A percentile compares a stretch with the other conserved stretches of the same genome.
phyloP scores from a whole-genome alignment of 1,140 invertebrate genomes.

The Eurytemora carolleeae region DNA sequence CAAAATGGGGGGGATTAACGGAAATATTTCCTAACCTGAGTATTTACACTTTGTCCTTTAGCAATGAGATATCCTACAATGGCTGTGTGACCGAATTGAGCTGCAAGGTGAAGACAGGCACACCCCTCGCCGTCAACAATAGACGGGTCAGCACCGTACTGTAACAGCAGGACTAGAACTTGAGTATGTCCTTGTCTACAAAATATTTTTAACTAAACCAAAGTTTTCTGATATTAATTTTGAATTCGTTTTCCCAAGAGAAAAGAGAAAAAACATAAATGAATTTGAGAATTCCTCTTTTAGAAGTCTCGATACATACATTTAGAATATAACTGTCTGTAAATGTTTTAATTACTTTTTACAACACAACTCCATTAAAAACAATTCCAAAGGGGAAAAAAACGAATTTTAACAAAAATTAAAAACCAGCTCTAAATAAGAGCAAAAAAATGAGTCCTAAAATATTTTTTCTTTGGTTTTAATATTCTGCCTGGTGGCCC shows the following conservation, averaged over 20 bases:
- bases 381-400: too few relatives aligned
- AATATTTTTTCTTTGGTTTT: too few relatives aligned
- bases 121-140: slow-evolving; percentile 85
- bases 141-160: slow-evolving; percentile 79
- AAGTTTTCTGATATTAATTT: too few relatives aligned
- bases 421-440: background rate
- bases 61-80: slow-evolving; percentile 92
- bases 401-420: background rate
- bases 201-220: slow-evolving; percentile 25
- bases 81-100: slow-evolving; percentile 89
- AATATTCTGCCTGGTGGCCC: slow-evolving; percentile 73
- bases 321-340: too few relatives aligned
- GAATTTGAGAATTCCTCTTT: too few relatives aligned
- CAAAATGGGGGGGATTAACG: too few relatives aligned
- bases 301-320: too few relatives aligned
- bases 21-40: slow-evolving; percentile 23
- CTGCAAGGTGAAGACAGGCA: slow-evolving; percentile 81
- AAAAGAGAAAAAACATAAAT: too few relatives aligned
- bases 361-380: too few relatives aligned
- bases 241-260: too few relatives aligned
- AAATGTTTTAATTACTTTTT: too few relatives aligned
- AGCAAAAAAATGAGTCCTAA: background rate
- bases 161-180: slow-evolving; percentile 74
- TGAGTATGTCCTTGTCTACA: slow-evolving; percentile 87
- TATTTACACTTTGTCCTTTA: slow-evolving; percentile 73